Evolutionary conservation across 2,797 vertebrate genomes (phyloP), one percentile per base, ranked within the genome.

Genomic region (Xerus rutilus): DNA sequence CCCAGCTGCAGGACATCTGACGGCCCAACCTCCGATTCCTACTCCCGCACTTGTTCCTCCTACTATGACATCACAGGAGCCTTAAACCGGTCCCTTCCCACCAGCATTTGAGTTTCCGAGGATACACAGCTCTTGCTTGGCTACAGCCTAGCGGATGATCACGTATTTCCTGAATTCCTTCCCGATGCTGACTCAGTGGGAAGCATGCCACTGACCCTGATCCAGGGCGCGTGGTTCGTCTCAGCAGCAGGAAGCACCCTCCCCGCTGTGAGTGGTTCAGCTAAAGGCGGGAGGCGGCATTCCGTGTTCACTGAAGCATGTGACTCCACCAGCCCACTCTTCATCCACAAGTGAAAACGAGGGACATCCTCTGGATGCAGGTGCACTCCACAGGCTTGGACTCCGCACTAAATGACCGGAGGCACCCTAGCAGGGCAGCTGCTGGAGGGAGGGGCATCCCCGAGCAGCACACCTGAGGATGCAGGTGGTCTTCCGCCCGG

Each of bases 141-240:
- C 10, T 7, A 69, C 93, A 65, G 32, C 35, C 52, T 39, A 15
- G 15, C 23, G 77, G 52, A 79, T 70, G 43, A 93, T 45, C 15
- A 95, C 93, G 79, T 70, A 79, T 35, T 70, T 88, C 62, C n/a
- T 91, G 59, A 91, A 72, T 35, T 32, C 6, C 28, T 78, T 82
- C 14, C 39, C 30, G 85, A 28, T 74, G 81, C 90, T 79, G 81
- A 43, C 86, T 87, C 84, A 57, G 10, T 59, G 45, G 72, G 47
- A 83, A 70, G 52, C 23, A 54, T 20, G 52, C 5, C 76, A 15
- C 14, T 86, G 73, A 83, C 14, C 8, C 49, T 77, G 43, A 90
- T 70, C 43, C 69, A 65, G n/a, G 12, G n/a, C 67, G 54, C 5
- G 2, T 18, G 70, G 62, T 87, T 67, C 72, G 81, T 81, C 69